Percentiles rank a stretch among this genome's conserved stretches.
Conservation (phyloP, 2,113 vertebrate genomes). For the Procapra przewalskii region DNA sequence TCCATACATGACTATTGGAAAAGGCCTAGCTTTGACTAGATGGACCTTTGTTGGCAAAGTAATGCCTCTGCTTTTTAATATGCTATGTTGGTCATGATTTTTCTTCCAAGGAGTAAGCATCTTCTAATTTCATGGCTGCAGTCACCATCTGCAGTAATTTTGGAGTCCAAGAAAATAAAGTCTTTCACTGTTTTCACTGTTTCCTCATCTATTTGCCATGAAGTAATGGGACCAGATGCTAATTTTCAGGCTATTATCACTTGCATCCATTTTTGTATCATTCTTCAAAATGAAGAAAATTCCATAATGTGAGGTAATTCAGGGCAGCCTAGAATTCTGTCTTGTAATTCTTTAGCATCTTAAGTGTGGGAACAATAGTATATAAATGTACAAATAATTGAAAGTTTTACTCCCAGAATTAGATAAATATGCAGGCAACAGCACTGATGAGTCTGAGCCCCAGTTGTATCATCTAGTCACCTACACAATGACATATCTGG, state of each 20-base stretch:
- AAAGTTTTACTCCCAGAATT: background rate
- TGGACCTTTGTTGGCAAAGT: background rate
- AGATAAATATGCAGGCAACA: background rate
- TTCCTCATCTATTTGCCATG: background rate
- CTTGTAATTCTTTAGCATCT: background rate
- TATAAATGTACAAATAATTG: background rate
- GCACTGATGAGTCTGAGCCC: background rate
- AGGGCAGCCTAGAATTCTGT: background rate
- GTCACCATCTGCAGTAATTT: background rate
- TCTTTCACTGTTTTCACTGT: background rate
- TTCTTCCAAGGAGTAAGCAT: background rate
- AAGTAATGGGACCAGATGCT: background rate
- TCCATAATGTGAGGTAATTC: background rate
- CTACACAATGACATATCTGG: background rate
- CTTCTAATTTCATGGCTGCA: background rate
- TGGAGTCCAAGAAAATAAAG: background rate
- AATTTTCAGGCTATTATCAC: background rate
- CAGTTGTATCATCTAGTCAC: background rate
- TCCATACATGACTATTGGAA: background rate
- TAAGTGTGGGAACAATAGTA: background rate
- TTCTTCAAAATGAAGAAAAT: slow-evolving; percentile 11
- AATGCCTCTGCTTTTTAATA: background rate
- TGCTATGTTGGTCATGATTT: background rate
- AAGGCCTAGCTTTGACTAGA: background rate
- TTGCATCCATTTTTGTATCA: background rate